Base-by-base conservation (phyloP, 2,797 vertebrate genomes). In the Staurois parvus region DNA sequence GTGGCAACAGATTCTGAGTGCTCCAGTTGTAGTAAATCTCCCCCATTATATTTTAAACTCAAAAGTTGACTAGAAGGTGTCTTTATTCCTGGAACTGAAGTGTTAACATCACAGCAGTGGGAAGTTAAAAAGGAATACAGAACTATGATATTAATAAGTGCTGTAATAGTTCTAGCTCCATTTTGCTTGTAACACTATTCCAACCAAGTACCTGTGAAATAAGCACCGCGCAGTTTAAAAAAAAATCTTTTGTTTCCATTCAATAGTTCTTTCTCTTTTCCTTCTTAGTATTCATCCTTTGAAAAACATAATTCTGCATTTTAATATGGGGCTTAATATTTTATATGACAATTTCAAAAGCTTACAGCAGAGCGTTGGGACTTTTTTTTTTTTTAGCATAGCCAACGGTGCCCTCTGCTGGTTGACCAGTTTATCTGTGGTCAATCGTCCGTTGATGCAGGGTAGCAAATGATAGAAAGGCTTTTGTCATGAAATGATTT, bases 351-450 rank as follows among this genome's bases (percentile, higher is more conserved):
- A 77, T 62, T 73, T 79, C 4, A 4, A 70, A 37, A 37, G 4
- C 10, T 30, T n/a, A 3, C 5, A 26, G 45, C 4, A 28, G 9
- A 40, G 32, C 11, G 1, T 15, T 40, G 19, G 30, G 2, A 37
- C 19, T 40, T 48, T 73, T 8, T 2, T 32, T 37, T 37, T 37
- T 37, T 9, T 78, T 64, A 24, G 5, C 3, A 74, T 68, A 70
- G 69, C 12, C 26, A 12, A 30, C 64, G 70, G 48, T 77, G 74
- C 74, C 85, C 79, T 72, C 85, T 83, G 15, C 56, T 73, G 80
- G 85, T 19, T 24, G 0, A 2, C 34, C 6, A 29, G 0, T 19
- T 21, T 29, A 48, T 78, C 68, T 67, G 52, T 74, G 42, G 28
- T 12, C 74, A 17, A 19, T 76, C 72, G 59, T 42, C 70, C 48